Evolutionary conservation across 2,113 vertebrate species (phyloP).

Genomic region (Neoarius graeffei): DNA sequence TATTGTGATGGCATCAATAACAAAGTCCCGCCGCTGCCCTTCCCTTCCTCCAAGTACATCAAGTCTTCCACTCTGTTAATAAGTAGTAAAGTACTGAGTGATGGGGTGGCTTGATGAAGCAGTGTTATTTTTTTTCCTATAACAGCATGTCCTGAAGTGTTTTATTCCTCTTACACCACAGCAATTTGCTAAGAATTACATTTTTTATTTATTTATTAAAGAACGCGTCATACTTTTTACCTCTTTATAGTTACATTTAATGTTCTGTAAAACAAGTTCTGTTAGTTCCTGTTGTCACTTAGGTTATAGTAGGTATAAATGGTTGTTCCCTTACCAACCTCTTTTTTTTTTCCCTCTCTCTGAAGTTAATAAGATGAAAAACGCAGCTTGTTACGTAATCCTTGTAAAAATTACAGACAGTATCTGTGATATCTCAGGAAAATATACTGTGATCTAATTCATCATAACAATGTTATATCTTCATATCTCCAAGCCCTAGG

Average conservation of each 20-base stretch:
- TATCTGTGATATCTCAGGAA: not conserved
- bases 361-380: too few relatives aligned
- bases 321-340: too few relatives aligned
- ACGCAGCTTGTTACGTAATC: too few relatives aligned
- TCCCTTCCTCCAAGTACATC: constrained; percentile 74
- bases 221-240: too few relatives aligned
- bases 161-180: not conserved
- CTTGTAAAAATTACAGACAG: not conserved
- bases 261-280: not conserved
- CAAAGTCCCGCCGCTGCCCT: constrained; percentile 89
- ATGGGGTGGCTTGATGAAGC: not conserved
- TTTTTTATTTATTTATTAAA: not conserved
- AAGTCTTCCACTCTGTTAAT: not conserved
- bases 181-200: too few relatives aligned
- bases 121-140: not conserved
- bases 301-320: too few relatives aligned
- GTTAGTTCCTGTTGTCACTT: not conserved
- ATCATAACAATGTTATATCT: not conserved
- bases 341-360: too few relatives aligned
- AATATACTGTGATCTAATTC: too few relatives aligned
- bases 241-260: too few relatives aligned
- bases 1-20: constrained; percentile 95
- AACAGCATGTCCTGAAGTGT: not conserved
- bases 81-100: not conserved
- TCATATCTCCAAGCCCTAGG: not conserved